Evolutionary conservation across 1,140 invertebrate genomes (phyloP).

Genomic region (Mercenaria mercenaria): DNA sequence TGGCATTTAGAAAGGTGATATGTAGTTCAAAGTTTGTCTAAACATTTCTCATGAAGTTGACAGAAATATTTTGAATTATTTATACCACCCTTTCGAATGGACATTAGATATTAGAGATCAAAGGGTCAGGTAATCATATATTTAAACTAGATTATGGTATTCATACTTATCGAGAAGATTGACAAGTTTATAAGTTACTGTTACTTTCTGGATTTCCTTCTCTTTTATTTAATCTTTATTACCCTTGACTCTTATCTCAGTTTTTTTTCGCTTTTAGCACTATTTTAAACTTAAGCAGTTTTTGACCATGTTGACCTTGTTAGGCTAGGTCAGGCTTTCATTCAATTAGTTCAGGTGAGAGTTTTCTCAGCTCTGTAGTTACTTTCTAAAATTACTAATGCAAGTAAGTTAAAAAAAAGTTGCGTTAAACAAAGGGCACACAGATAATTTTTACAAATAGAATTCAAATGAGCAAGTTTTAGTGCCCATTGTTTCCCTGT

Average conservation of each 20-base stretch:
- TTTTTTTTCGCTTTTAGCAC: too few species aligned
- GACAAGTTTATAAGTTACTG: conserved; percentile 21
- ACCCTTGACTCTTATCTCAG: background rate
- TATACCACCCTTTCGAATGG: conserved; percentile 12
- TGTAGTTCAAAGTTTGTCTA: background rate
- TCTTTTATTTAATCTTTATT: background rate
- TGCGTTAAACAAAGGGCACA: too few species aligned
- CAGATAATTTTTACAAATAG: too few species aligned
- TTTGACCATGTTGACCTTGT: too few species aligned
- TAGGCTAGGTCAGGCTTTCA: too few species aligned
- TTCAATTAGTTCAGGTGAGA: too few species aligned
- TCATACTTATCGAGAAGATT: conserved; percentile 6
- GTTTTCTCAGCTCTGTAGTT: too few species aligned
- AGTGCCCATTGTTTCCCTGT: too few species aligned
- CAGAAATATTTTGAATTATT: conserved; percentile 7
- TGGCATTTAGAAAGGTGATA: background rate
- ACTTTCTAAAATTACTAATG: too few species aligned
- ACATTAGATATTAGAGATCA: conserved; percentile 25
- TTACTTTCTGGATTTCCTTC: background rate
- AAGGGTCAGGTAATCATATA: conserved; percentile 19
- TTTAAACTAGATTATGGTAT: conserved; percentile 44
- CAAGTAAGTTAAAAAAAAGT: too few species aligned
- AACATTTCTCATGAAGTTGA: conserved; percentile 11
- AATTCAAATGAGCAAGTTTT: too few species aligned
- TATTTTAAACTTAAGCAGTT: too few species aligned